Evolutionary conservation across 2,888 invertebrate genomes (phyloP), one percentile per base, ranked within the genome.

Genomic region (Lagria hirta): DNA sequence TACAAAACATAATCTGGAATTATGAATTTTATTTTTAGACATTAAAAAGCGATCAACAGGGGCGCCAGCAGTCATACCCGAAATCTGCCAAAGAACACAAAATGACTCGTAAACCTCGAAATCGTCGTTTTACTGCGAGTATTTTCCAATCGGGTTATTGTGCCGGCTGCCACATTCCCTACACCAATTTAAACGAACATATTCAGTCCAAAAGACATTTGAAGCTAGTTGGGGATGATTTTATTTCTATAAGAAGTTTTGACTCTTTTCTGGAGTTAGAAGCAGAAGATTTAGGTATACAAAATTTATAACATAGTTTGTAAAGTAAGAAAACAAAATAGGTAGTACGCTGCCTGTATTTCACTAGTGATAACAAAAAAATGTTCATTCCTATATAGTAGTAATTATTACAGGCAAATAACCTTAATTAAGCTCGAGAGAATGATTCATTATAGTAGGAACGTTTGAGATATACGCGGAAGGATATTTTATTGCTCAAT

Each of bases 131-230:
- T 46, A 59, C 66, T 47, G 60, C 67, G 48, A 58, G 61, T 27
- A 71, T 75, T 51, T 78, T 78, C 24, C 67, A 68, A 52, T 64
- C 69, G 30, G 88, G 88, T 10, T 88, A 84, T 64, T 88, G 88
- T 73, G 87, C 88, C 72, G 84, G 89, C 69, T 89, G 89, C 69
- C 84, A 84, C 64, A 73, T 80, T 30, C 84, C 86, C 59, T 89
- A 86, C 69, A 77, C 76, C 44, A 83, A 82, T 61, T 74, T 86
- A 7, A 78, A 79, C 8, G 76, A 83, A 49, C 89, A 89, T 63
- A 73, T 87, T 11, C 81, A 83, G 52, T 84, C 84, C 16, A 83
- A 85, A 56, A 81, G 83, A 57, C 89, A 89, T 70, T 72, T 82
- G 38, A 81, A 81, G 51, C 85, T 86, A 68, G 83, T 84, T 17